Base-by-base conservation (phyloP, 2,113 vertebrate species). In the Nerophis ophidion region DNA sequence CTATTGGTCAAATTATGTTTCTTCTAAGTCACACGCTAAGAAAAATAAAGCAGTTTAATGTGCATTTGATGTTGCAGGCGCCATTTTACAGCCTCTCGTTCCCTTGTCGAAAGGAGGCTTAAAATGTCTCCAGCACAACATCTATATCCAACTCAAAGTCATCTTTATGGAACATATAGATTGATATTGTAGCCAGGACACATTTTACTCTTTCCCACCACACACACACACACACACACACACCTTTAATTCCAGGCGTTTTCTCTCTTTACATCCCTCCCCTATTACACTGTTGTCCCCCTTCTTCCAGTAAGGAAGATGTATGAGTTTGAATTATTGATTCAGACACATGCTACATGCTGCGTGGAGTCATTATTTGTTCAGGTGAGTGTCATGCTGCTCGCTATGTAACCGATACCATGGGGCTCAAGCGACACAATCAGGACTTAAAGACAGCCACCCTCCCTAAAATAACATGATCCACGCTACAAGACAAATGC, bases 1-100 rank as follows among this genome's bases (percentile, higher is more conserved):
- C 92, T 92, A 67, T 63, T 92, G 84, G 85, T 79, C 80, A 92
- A 93, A 93, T 93, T 91, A 92, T 89, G 90, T 91, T 88, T 86
- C 79, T 89, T 88, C 88, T 89, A 91, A 62, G 83, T 89, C 89
- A 81, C 85, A 84, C 63, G 61, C 76, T 65, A 63, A 74, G 61
- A 67, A 51, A 10, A 14, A 71, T 59, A 38, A 13, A 12, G 44
- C 16, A 16, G 33, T 75, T 75, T 66, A 62, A 70, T 63, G 47
- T 69, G 66, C 63, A 54, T 76, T 62, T 55, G 53, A 68, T 61
- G 58, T 70, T 46, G 51, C 75, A 83, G 70, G 66, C 67, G 36
- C 74, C 68, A 73, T 81, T 65, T 83, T 69, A 68, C 66, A 75
- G 56, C 45, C 5, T 48, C 61, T 52, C 40, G 61, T 57, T 76